phyloP scores from a whole-genome alignment of 1,140 invertebrate genomes.

The Listronotus bonariensis region DNA sequence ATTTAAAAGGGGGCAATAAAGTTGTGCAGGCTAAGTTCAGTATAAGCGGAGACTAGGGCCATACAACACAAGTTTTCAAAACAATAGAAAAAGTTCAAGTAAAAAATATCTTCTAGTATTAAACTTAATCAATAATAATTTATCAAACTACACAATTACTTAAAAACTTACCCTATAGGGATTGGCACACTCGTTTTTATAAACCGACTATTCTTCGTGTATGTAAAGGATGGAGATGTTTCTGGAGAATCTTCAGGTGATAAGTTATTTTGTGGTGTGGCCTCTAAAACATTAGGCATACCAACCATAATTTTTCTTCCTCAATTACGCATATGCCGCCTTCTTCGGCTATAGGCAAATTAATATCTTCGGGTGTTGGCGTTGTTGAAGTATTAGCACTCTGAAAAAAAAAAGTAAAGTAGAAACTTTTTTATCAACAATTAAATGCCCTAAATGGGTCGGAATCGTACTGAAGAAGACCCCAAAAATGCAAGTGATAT shows the following conservation, averaged over 20 bases:
- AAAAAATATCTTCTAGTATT: too few species aligned
- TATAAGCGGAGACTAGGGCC: too few species aligned
- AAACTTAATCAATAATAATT: too few species aligned
- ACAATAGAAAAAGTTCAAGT: too few species aligned
- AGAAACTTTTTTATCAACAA: too few species aligned
- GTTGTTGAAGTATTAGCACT: conserved; percentile 51
- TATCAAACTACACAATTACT: conserved; percentile 5
- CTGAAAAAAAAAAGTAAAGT: conserved; percentile 33
- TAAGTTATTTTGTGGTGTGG: conserved; percentile 20
- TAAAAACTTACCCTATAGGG: conserved; percentile 64
- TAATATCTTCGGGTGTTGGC: conserved; percentile 53
- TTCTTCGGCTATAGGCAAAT: conserved; percentile 71
- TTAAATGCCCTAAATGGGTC: too few species aligned
- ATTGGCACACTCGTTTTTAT: conserved; percentile 67
- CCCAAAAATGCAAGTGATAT: too few species aligned
- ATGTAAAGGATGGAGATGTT: conserved; percentile 12
- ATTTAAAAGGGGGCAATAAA: too few species aligned
- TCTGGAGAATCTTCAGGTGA: conserved; percentile 23
- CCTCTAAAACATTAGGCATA: conserved; percentile 27
- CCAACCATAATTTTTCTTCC: conserved; percentile 40
- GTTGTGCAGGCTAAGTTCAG: too few species aligned
- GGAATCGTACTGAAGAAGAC: too few species aligned
- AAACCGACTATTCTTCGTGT: conserved; percentile 18
- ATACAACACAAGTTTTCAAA: too few species aligned
- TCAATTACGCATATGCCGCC: conserved; percentile 56